These are phyloP conservation scores for Muscicapa adusta DNA, from an alignment of 2,113 vertebrate species.

Conservation along the genomic window DNA sequence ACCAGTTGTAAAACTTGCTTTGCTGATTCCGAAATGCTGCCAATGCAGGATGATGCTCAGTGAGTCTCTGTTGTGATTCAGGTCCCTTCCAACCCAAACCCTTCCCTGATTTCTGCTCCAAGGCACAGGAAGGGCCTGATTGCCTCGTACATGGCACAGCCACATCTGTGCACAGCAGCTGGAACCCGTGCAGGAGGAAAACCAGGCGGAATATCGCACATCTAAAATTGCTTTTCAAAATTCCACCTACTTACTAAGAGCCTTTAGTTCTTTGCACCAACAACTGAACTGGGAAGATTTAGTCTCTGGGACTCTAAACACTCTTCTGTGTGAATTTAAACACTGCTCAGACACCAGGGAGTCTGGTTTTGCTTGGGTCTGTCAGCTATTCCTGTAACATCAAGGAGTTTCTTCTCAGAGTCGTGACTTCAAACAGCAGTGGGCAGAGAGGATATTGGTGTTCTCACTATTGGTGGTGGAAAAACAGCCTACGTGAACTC, in stretches of 20 bases:
- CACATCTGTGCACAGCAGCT: not conserved
- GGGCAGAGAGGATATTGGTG: not conserved
- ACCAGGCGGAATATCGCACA: not conserved
- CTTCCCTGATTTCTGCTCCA: not conserved
- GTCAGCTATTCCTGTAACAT: not conserved
- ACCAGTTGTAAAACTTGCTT: not conserved
- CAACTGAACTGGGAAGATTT: not conserved
- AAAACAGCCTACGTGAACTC: not conserved
- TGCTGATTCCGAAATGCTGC: not conserved
- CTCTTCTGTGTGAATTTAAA: not conserved
- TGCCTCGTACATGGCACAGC: not conserved
- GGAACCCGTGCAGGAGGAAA: not conserved
- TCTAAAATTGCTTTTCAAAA: not conserved
- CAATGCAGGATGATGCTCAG: not conserved
- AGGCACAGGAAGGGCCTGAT: not conserved
- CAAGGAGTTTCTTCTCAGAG: not conserved
- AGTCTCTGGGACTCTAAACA: not conserved
- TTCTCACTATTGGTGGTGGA: not conserved
- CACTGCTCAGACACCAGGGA: not conserved
- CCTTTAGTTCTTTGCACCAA: not conserved
- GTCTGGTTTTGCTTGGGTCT: not conserved
- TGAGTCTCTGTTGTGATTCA: not conserved
- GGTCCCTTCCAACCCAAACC: not conserved
- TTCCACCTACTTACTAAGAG: not conserved
- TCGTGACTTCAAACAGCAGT: not conserved